Evolutionary conservation across 2,888 invertebrate species (phyloP).

Genomic region (Rhagonycha lutea): DNA sequence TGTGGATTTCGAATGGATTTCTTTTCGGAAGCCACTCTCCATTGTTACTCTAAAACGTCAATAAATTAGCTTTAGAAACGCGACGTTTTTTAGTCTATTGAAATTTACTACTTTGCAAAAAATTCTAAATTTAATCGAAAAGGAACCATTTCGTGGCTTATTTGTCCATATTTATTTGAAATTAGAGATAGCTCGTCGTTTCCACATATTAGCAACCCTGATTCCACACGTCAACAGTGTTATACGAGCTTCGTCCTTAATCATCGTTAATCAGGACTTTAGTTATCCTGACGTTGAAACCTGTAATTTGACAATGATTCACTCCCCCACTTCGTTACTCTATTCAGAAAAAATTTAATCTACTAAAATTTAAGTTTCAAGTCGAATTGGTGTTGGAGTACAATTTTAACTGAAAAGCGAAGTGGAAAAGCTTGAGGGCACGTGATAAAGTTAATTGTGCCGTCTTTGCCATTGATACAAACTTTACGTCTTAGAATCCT

Average conservation of each 20-base stretch:
- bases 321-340: constrained; percentile 1
- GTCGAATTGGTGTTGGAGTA: background rate
- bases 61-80: background rate
- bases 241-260: constrained; percentile 22
- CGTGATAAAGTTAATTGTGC: constrained; percentile 40
- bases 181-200: constrained; percentile 8
- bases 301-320: constrained; percentile 15
- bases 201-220: constrained; percentile 16
- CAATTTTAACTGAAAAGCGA: constrained; percentile 16
- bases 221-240: constrained; percentile 22
- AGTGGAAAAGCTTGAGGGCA: constrained; percentile 35
- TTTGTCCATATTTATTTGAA: background rate
- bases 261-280: constrained; percentile 26
- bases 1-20: constrained; percentile 23
- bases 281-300: constrained; percentile 14
- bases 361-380: background rate
- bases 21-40: background rate
- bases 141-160: background rate
- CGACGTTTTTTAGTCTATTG: background rate
- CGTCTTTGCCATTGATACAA: constrained; percentile 39
- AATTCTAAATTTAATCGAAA: background rate
- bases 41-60: background rate
- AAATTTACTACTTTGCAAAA: background rate
- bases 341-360: background rate
- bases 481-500: constrained; percentile 34